These are phyloP conservation scores for Hoplodrina blanda DNA, from an alignment of 2,888 invertebrate species.

Conservation along the genomic window DNA sequence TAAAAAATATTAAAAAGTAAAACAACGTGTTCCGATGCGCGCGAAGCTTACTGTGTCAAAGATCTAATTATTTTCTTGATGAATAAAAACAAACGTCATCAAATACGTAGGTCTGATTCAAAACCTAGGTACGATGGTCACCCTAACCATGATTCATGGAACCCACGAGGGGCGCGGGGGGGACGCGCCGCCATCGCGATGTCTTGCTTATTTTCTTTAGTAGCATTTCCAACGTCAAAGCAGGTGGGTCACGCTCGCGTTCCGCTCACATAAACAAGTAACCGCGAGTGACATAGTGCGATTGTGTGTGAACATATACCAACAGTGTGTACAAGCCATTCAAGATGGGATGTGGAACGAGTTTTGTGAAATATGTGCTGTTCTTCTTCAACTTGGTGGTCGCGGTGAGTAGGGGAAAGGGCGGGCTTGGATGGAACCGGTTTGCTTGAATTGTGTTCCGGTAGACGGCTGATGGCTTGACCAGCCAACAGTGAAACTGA, in stretches of 20 bases:
- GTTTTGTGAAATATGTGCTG: constrained; percentile 95
- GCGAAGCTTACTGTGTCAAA: too few relatives aligned
- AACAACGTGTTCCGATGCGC: too few relatives aligned
- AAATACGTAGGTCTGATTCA: constrained; percentile 19
- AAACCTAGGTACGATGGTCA: too few relatives aligned
- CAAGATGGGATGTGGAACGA: constrained; percentile 93
- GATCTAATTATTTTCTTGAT: neutral
- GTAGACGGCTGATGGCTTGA: constrained; percentile 80
- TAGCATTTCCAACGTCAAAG: constrained; percentile 77
- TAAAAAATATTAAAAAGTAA: too few relatives aligned
- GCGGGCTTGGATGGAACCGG: constrained; percentile 80
- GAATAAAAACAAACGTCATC: constrained; percentile 2
- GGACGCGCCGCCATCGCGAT: constrained; percentile 85
- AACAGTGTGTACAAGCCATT: constrained; percentile 82
- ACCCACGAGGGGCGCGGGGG: constrained; percentile 67
- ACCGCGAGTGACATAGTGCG: constrained; percentile 85
- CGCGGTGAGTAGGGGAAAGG: constrained; percentile 92
- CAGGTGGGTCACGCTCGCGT: constrained; percentile 63
- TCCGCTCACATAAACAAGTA: constrained; percentile 68
- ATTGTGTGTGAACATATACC: constrained; percentile 80
- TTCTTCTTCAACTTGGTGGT: constrained; percentile 95
- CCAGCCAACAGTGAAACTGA: constrained; percentile 77
- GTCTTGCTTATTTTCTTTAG: constrained; percentile 80
- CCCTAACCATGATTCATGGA: constrained; percentile 75
- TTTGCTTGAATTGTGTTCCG: constrained; percentile 78